Evolutionary conservation across 1,140 invertebrate genomes (phyloP), one percentile per base, ranked within the genome.

Genomic region (Aphelenchoides avenae): DNA sequence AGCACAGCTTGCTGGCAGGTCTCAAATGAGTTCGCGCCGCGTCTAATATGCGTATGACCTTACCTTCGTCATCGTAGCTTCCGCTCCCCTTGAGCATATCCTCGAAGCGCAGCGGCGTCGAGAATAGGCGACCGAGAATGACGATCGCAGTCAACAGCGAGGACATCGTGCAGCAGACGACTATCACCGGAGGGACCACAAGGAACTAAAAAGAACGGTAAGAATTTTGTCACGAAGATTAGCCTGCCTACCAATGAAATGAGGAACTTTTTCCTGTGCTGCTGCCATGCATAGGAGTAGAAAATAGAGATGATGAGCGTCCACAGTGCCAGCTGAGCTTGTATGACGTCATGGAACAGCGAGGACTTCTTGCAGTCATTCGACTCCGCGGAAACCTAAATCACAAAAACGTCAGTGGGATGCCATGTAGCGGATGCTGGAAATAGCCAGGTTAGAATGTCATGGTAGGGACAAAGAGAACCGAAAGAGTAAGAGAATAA

Each of bases 271-370:
- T 68, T 68, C 18, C 65, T 58, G 42, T 68, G 65, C 27, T 68
- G 69, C 31, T 66, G 65, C 65, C 65, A 68, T 1, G 61, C 62
- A 47, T 68, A 68, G 4, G 61, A 51, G 37, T 68, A 68, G 29
- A 68, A 46, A 13, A 68, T 46, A 7, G 52, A 48, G 24, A 57
- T 24, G 13, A 68, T 47, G 18, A 68, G 46, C 20, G 65, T 71
- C 65, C 65, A 68, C 26, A 68, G 51, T 3, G 65, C 67, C 0
- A 68, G 34, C 51, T 68, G 65, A 22, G 68, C 67, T 37, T 71
- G 61, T 18, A 71, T 29, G n/a, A 68, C 44, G 24, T 68, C 65
- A 2, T 37, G 31, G 13, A 68, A 47, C n/a, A 66, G 29, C 7
- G 63, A 71, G 7, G 44, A 37, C 39, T 49, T 53, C 27, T 58